Evolutionary conservation across 1,140 invertebrate genomes (phyloP).

Genomic region (Brachionus plicatilis): DNA sequence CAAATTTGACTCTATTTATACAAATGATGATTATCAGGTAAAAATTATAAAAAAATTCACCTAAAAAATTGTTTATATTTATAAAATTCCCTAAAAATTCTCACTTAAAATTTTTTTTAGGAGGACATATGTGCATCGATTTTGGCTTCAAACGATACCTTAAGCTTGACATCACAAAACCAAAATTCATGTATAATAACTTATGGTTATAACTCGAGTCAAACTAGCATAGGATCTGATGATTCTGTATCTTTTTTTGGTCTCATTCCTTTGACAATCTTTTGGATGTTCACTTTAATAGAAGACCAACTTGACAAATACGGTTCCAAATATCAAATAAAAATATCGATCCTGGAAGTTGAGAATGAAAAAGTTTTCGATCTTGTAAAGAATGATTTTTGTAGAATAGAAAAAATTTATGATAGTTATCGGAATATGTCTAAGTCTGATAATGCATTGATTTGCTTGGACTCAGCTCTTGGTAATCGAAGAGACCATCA

Average conservation of each 20-base stretch:
- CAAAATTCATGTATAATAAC: neutral
- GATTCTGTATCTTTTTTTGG: neutral
- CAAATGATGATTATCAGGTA: neutral
- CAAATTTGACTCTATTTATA: slow-evolving; percentile 14
- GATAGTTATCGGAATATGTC: neutral
- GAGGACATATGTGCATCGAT: neutral
- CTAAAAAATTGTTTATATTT: neutral
- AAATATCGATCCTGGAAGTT: neutral
- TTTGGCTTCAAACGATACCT: neutral
- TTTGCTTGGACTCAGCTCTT: neutral
- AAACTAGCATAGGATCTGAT: neutral
- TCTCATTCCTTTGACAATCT: neutral
- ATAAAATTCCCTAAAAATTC: neutral
- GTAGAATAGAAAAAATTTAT: neutral
- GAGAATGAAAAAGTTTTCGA: neutral
- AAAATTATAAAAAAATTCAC: neutral
- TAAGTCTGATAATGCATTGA: neutral
- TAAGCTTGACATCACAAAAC: neutral
- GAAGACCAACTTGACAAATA: neutral
- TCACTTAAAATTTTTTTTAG: neutral
- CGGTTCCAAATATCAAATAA: neutral
- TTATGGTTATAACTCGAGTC: neutral
- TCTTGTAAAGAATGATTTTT: neutral
- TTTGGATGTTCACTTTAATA: slow-evolving; percentile 19
- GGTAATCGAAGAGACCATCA: neutral